Evolutionary conservation across 2,113 vertebrate genomes (phyloP).

Genomic region (Gorsachius goisagi): DNA sequence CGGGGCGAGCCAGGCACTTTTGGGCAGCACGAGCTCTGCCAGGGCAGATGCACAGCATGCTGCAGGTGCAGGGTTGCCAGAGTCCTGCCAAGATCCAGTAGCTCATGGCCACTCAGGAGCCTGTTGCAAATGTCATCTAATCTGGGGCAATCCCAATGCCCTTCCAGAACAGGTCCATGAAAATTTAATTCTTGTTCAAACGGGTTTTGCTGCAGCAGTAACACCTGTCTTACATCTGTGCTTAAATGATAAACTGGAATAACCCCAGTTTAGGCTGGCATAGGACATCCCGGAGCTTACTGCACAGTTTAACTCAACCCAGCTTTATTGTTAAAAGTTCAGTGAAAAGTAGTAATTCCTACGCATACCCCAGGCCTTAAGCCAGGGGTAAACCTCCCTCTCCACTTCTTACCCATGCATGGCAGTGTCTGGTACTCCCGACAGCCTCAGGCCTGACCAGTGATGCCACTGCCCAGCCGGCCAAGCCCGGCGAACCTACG

Average conservation of each 20-base stretch:
- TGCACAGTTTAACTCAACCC: not conserved
- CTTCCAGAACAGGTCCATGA: not conserved
- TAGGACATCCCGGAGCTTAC: not conserved
- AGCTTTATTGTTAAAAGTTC: not conserved
- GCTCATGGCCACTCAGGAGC: not conserved
- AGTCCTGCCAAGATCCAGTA: not conserved
- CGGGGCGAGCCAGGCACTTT: not conserved
- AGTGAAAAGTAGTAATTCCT: not conserved
- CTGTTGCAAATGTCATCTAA: not conserved
- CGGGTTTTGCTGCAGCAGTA: not conserved
- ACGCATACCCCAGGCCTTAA: not conserved
- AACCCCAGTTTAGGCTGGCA: not conserved
- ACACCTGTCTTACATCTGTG: not conserved
- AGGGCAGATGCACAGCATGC: not conserved
- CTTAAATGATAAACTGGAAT: not conserved
- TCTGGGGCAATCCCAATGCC: not conserved
- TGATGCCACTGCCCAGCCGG: not conserved
- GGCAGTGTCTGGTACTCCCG: not conserved
- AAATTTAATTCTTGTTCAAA: not conserved
- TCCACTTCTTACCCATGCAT: not conserved
- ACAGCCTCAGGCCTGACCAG: not conserved
- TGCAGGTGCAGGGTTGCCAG: not conserved
- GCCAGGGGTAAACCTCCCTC: not conserved
- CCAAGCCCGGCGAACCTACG: not conserved
- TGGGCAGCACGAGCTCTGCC: accelerated